A percentile compares a stretch with the other conserved stretches of the same genome.
phyloP scores from a whole-genome alignment of 2,888 invertebrate genomes.

The Dynastes tityus region DNA sequence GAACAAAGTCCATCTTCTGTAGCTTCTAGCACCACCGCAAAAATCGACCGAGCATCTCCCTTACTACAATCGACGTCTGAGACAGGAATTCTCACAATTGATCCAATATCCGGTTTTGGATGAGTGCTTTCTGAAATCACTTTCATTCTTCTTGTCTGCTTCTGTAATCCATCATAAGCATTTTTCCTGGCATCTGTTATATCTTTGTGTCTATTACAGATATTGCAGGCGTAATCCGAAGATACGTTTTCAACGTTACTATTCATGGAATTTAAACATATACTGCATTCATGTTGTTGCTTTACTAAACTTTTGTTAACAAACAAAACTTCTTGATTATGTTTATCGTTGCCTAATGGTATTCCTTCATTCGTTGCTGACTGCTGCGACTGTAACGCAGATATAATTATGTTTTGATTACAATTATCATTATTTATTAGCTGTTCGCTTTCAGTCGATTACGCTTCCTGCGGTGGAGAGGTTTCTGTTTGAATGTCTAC shows the following conservation, averaged over 20 bases:
- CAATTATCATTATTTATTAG: no score
- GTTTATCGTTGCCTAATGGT: no score
- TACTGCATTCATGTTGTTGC: background rate
- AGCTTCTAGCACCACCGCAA: conserved; percentile 54
- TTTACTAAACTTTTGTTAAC: no score
- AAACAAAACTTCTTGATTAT: no score
- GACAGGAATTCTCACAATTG: conserved; percentile 53
- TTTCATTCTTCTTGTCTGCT: conserved; percentile 46
- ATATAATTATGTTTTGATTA: no score
- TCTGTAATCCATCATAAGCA: conserved; percentile 38
- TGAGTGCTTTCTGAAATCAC: no score
- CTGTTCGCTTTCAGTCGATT: no score
- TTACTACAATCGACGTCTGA: conserved; percentile 51
- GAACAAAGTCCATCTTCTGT: conserved; percentile 54
- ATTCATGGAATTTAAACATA: no score
- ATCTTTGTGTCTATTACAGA: background rate
- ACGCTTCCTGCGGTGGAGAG: no score
- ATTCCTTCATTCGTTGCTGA: no score
- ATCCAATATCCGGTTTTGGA: conserved; percentile 49
- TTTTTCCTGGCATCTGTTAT: background rate
- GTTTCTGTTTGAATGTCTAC: no score
- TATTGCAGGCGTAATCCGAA: background rate
- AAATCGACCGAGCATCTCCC: conserved; percentile 50
- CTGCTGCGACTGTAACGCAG: no score
- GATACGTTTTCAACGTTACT: background rate